Evolutionary conservation across 92 coral and sea anemone genomes (phyloP).

Genomic region (Nematostella vectensis): DNA sequence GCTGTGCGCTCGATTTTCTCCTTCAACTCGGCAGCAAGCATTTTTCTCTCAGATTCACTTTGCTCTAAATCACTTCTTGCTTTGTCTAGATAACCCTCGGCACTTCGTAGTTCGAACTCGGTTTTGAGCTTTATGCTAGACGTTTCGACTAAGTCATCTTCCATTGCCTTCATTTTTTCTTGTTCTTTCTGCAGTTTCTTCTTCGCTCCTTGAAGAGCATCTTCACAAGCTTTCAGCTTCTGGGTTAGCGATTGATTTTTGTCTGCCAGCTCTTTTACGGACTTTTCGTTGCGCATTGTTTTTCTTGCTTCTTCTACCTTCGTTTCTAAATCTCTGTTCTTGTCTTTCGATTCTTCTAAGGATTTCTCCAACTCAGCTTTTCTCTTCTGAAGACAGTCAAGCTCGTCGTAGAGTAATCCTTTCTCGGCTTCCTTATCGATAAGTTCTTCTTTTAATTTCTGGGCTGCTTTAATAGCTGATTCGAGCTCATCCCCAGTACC

Average conservation of each 20-base stretch:
- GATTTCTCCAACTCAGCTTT: conserved; percentile 23
- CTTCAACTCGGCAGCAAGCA: conserved; percentile 48
- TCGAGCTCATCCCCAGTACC: conserved; percentile 6
- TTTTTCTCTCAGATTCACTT: conserved; percentile 52
- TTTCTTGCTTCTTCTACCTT: conserved; percentile 30
- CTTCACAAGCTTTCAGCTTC: conserved; percentile 19
- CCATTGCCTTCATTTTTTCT: conserved; percentile 21
- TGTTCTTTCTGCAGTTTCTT: conserved; percentile 16
- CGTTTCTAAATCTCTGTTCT: conserved; percentile 22
- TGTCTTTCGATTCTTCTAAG: conserved; percentile 25
- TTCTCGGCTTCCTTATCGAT: conserved; percentile 19
- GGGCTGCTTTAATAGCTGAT: not conserved
- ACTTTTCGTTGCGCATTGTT: conserved; percentile 20
- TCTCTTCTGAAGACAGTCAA: conserved; percentile 12
- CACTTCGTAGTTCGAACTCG: conserved; percentile 49
- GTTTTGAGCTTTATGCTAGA: conserved; percentile 47
- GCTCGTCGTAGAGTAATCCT: conserved; percentile 18
- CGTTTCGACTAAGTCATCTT: conserved; percentile 50
- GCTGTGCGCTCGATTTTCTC: conserved; percentile 68
- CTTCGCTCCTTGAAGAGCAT: conserved; percentile 1
- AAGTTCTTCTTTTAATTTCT: conserved; percentile 17
- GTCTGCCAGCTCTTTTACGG: conserved; percentile 42
- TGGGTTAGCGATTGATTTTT: conserved; percentile 31
- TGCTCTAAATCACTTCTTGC: conserved; percentile 38
- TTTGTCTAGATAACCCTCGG: conserved; percentile 40